phyloP scores from a whole-genome alignment of 1,140 invertebrate genomes.

The Pristionchus pacificus region DNA sequence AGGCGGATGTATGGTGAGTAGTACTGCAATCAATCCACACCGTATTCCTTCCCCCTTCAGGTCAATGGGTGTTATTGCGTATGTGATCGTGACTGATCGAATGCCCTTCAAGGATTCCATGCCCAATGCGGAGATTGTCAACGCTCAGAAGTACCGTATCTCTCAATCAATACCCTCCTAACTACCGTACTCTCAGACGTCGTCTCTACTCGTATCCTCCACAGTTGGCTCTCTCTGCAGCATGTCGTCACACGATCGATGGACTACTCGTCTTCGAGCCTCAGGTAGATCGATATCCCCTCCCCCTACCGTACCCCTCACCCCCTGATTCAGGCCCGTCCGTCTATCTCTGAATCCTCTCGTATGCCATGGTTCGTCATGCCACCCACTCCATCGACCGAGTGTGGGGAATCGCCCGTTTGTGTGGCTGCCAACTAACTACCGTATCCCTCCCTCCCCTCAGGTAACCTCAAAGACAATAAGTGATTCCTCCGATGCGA shows the following conservation, averaged over 20 bases:
- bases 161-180: background rate
- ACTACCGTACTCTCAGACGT: background rate
- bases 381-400: background rate
- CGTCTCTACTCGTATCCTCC: background rate
- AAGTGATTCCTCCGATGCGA: background rate
- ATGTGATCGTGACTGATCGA: background rate
- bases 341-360: background rate
- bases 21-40: background rate
- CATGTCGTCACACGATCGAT: slow-evolving; percentile 1
- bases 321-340: background rate
- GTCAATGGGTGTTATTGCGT: background rate
- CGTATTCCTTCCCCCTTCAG: background rate
- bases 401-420: too few species aligned
- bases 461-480: background rate
- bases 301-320: too few species aligned
- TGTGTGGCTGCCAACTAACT: too few species aligned
- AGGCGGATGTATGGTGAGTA: slow-evolving; percentile 24
- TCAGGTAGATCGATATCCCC: too few species aligned
- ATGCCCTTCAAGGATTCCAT: background rate
- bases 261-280: background rate
- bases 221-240: background rate
- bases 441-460: too few species aligned
- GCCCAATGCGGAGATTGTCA: background rate
- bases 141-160: background rate
- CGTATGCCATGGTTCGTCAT: slow-evolving; percentile 8